Evolutionary conservation across 1,140 invertebrate genomes (phyloP), one percentile per base, ranked within the genome.

Genomic region (Pogonomyrmex californicus): DNA sequence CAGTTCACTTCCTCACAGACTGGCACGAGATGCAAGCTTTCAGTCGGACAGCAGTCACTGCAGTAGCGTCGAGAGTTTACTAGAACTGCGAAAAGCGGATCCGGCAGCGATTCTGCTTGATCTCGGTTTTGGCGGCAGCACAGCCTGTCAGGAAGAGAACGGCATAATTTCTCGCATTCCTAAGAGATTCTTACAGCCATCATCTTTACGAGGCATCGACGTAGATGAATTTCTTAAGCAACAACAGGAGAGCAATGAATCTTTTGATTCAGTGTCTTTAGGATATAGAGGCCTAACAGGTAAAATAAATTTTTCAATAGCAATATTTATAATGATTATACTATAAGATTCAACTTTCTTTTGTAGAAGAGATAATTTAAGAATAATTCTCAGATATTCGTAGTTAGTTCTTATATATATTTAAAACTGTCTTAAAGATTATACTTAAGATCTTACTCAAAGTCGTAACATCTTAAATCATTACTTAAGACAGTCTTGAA

Each of bases 1-100:
- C n/a, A 93, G 92, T 36, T 92, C 91, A 17, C 58, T 91, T 38
- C 79, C 87, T 1, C 90, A 92, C 54, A 93, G 91, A 82, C 87
- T 96, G 73, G 93, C 93, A 2, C 95, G 96, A 17, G 97, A 97
- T 88, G 95, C 95, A n/a, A 97, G 96, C 17, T 94, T 97, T 33
- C 96, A 97, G 95, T 97, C 97, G 56, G 97, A 97, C 93, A 97
- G 96, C 47, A 97, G 97, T 93, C 96, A 97, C 82, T 97, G 97
- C 86, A 97, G 97, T 70, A 97, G 97, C 91, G 97, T 98, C 14
- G 97, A 98, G 92, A 97, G 97, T 92, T 95, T 98, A 62, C 92
- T 98, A 85, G 97, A 97, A 88, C 95, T 97, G 9, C 95, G 97
- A 76, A 96, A 96, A 91, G 97, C 97, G 4, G 97, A 98, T 95